phyloP scores from a whole-genome alignment of 2,797 vertebrate species.

The Chromobotia macracanthus region DNA sequence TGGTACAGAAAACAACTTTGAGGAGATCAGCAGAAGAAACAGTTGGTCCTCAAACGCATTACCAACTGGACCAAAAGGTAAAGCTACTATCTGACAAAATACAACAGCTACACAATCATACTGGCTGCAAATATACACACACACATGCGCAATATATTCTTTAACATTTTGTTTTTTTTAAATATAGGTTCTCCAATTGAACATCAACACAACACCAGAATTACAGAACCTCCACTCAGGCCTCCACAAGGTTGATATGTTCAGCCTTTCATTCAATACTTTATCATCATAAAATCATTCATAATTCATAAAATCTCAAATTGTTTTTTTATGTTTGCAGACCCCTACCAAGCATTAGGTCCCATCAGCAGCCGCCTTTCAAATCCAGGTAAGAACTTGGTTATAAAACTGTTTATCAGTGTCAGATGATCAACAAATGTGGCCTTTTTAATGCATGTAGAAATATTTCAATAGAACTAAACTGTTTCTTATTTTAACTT shows the following conservation, averaged over 20 bases:
- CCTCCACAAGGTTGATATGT: constrained; percentile 69
- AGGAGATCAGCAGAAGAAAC: constrained; percentile 82
- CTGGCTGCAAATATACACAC: too few species aligned
- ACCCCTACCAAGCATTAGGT: constrained; percentile 85
- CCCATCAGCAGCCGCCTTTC: constrained; percentile 83
- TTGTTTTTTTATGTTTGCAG: constrained; percentile 63
- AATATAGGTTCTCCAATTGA: constrained; percentile 74
- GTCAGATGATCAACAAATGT: constrained; percentile 66
- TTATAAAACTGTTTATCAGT: not conserved
- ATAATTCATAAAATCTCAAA: not conserved
- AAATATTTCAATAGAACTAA: too few species aligned
- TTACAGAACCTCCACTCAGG: constrained; percentile 74
- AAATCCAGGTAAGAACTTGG: constrained; percentile 80
- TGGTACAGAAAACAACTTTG: constrained; percentile 77
- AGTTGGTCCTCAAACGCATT: constrained; percentile 77
- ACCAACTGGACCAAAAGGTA: constrained; percentile 78
- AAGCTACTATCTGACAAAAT: not conserved
- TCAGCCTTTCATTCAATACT: not conserved
- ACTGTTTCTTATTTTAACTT: too few species aligned
- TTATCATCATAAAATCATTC: too few species aligned
- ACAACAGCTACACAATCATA: not conserved
- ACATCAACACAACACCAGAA: constrained; percentile 75
- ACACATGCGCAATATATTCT: too few species aligned
- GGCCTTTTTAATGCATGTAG: constrained; percentile 75
- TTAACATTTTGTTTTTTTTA: not conserved